Conservation (phyloP, 2,797 vertebrate species). For the Trichosurus vulpecula region DNA sequence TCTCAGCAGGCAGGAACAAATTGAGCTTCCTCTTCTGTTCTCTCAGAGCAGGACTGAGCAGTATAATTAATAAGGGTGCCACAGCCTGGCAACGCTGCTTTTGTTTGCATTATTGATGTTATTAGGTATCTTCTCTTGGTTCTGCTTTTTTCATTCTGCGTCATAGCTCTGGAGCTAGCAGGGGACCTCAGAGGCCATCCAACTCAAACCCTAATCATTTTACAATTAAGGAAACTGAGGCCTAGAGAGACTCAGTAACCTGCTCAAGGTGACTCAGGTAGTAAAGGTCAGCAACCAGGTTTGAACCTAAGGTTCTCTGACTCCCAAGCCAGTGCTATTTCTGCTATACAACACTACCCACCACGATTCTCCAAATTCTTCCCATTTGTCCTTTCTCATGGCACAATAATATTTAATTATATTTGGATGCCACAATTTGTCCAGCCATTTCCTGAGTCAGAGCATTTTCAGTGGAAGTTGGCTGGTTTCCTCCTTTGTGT, state of each 20-base stretch:
- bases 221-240: background rate
- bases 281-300: background rate
- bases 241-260: background rate
- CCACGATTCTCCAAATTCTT: background rate
- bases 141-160: background rate
- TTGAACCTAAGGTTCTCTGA: background rate
- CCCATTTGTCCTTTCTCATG: background rate
- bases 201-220: background rate
- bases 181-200: background rate
- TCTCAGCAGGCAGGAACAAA: background rate
- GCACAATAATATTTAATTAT: background rate
- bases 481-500: conserved; percentile 33
- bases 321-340: background rate
- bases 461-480: conserved; percentile 14
- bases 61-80: background rate
- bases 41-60: background rate
- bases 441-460: background rate
- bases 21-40: background rate
- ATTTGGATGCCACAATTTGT: background rate
- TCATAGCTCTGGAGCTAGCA: background rate
- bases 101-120: background rate
- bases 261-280: background rate
- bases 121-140: background rate
- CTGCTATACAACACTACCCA: background rate
- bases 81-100: background rate